These are phyloP conservation scores for Conus ventricosus DNA, from an alignment of 1,140 invertebrate genomes.

Conservation along the genomic window DNA sequence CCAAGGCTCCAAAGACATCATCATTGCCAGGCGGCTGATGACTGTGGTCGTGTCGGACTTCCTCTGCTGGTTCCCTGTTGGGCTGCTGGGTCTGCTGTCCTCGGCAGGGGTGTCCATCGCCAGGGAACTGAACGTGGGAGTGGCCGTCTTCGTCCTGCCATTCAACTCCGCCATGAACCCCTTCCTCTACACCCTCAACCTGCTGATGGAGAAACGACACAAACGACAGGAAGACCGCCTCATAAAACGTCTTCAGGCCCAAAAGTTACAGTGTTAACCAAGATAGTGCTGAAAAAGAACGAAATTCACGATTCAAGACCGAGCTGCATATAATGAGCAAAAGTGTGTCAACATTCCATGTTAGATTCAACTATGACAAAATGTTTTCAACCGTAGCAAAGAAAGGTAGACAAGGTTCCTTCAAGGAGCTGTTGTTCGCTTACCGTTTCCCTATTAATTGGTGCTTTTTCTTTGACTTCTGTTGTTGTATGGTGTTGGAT, in stretches of 20 bases:
- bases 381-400: neutral
- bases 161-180: slow-evolving; percentile 44
- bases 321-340: too few relatives aligned
- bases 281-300: slow-evolving; percentile 16
- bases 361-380: neutral
- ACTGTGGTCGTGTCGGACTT: slow-evolving; percentile 18
- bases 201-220: slow-evolving; percentile 9
- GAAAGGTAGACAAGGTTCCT: too few relatives aligned
- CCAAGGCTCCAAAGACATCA: neutral
- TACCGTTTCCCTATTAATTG: too few relatives aligned
- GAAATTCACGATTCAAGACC: neutral
- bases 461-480: too few relatives aligned
- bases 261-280: neutral
- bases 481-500: too few relatives aligned
- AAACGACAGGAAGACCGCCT: neutral
- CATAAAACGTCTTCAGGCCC: neutral
- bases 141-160: slow-evolving; percentile 37
- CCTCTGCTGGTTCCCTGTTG: slow-evolving; percentile 46
- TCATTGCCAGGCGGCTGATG: slow-evolving; percentile 17
- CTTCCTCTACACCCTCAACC: slow-evolving; percentile 38
- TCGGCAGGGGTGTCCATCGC: slow-evolving; percentile 27
- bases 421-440: too few relatives aligned
- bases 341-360: too few relatives aligned
- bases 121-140: slow-evolving; percentile 31
- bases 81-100: slow-evolving; percentile 31